Evolutionary conservation across 1,140 invertebrate species (phyloP).

Genomic region (Micrasema minimum): DNA sequence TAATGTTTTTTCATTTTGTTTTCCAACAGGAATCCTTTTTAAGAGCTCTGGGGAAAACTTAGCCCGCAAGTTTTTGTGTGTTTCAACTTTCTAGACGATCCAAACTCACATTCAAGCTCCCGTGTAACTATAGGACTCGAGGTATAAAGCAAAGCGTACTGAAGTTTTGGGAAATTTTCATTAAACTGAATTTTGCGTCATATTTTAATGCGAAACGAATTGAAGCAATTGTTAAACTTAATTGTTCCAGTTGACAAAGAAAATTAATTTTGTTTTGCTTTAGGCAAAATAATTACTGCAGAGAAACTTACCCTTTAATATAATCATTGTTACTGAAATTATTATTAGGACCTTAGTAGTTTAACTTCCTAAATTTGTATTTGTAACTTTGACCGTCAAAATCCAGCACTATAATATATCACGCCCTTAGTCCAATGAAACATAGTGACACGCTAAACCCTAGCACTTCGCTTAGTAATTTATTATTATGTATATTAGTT

Average conservation of each 20-base stretch:
- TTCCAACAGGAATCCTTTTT: constrained; percentile 30
- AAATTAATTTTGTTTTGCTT: too few species aligned
- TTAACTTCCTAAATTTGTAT: too few species aligned
- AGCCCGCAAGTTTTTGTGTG: constrained; percentile 22
- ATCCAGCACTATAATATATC: too few species aligned
- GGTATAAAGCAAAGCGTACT: constrained; percentile 20
- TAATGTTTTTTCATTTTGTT: constrained; percentile 42
- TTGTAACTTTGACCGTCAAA: too few species aligned
- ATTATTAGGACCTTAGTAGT: too few species aligned
- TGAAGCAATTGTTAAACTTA: too few species aligned
- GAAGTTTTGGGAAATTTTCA: constrained; percentile 26
- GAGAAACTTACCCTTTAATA: too few species aligned
- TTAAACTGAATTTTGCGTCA: constrained; percentile 15
- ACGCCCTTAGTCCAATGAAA: neutral
- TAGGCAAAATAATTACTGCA: too few species aligned
- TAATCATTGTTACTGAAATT: too few species aligned
- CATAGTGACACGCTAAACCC: constrained; percentile 9
- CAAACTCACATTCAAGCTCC: constrained; percentile 28
- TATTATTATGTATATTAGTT: constrained; percentile 15
- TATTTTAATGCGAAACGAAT: neutral
- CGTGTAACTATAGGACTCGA: neutral
- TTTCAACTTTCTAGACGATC: constrained; percentile 43
- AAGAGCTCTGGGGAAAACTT: constrained; percentile 36
- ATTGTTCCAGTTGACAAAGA: too few species aligned
- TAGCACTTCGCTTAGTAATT: neutral